phyloP scores from a whole-genome alignment of 2,888 invertebrate species.

The Drosophila mayaguana region DNA sequence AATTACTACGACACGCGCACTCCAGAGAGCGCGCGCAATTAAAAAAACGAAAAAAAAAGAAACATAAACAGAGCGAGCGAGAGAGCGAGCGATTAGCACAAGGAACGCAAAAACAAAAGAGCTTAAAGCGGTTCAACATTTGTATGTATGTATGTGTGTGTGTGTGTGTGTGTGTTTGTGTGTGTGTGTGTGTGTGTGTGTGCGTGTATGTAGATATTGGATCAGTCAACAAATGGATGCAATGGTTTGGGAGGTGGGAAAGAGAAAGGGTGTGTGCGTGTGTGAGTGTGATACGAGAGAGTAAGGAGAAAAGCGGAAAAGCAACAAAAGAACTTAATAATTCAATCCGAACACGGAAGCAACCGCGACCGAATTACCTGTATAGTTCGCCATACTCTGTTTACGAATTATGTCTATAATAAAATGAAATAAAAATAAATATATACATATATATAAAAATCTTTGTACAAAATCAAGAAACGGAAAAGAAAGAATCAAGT shows the following conservation, averaged over 20 bases:
- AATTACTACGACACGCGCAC: slow-evolving; percentile 15
- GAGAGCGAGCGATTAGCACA: slow-evolving; percentile 13
- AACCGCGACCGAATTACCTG: slow-evolving; percentile 83
- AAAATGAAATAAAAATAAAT: slow-evolving; percentile 59
- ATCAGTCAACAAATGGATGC: slow-evolving; percentile 17
- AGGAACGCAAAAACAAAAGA: slow-evolving; percentile 23
- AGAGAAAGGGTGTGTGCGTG: not conserved
- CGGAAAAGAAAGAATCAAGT: slow-evolving; percentile 27
- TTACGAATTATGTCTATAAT: slow-evolving; percentile 85
- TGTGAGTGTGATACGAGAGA: not conserved
- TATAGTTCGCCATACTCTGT: slow-evolving; percentile 83
- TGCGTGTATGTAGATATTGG: slow-evolving; percentile 2
- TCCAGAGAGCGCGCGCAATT: slow-evolving; percentile 14
- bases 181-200: not conserved
- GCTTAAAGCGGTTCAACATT: slow-evolving; percentile 23
- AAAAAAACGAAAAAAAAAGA: not conserved
- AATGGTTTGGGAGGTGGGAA: slow-evolving; percentile 2
- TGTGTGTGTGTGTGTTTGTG: not conserved
- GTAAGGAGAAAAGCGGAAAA: not conserved
- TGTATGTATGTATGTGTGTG: not conserved
- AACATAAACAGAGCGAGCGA: slow-evolving; percentile 5
- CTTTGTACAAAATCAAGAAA: slow-evolving; percentile 54
- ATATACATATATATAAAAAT: slow-evolving; percentile 45
- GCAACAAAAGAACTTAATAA: slow-evolving; percentile 37
- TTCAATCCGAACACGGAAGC: slow-evolving; percentile 39